These are phyloP conservation scores for Drosophila conformis DNA, from an alignment of 2,888 invertebrate genomes.

Conservation along the genomic window DNA sequence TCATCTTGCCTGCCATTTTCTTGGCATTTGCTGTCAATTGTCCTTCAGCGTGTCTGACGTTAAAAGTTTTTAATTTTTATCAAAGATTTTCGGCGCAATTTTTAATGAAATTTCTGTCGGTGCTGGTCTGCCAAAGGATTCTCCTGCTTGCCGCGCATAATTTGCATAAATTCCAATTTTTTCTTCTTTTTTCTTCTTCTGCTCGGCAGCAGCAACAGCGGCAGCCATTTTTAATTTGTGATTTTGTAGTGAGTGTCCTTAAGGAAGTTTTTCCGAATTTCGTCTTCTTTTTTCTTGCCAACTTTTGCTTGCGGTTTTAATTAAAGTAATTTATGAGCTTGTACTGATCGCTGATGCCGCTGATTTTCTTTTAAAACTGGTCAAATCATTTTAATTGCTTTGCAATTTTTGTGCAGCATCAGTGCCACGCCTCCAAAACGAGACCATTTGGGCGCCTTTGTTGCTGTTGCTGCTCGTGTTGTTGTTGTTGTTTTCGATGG, in stretches of 20 bases:
- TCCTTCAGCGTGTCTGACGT: constrained; percentile 51
- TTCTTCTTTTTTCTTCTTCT: background rate
- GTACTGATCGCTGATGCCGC: constrained; percentile 11
- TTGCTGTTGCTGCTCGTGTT: background rate
- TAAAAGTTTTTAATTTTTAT: constrained; percentile 75
- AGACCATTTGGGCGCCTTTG: constrained; percentile 6
- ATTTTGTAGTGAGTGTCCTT: constrained; percentile 62
- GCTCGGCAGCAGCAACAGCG: background rate
- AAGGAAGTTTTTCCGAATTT: constrained; percentile 50
- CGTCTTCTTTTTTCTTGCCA: background rate
- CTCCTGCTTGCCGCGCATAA: constrained; percentile 46
- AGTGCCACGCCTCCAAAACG: constrained; percentile 44
- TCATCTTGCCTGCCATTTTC: constrained; percentile 29
- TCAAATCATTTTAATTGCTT: constrained; percentile 76
- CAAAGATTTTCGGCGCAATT: constrained; percentile 67
- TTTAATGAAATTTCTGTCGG: constrained; percentile 74
- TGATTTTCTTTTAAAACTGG: constrained; percentile 37
- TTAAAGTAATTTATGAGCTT: constrained; percentile 59
- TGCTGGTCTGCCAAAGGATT: constrained; percentile 69
- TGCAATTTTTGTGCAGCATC: constrained; percentile 56
- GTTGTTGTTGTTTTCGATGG: constrained; percentile 64
- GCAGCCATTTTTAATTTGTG: constrained; percentile 72
- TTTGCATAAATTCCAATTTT: constrained; percentile 68
- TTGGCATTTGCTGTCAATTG: constrained; percentile 64
- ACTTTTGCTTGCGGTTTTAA: constrained; percentile 48